Base-by-base conservation (phyloP, 2,113 vertebrate species). In the Sinocyclocheilus maitianheensis region DNA sequence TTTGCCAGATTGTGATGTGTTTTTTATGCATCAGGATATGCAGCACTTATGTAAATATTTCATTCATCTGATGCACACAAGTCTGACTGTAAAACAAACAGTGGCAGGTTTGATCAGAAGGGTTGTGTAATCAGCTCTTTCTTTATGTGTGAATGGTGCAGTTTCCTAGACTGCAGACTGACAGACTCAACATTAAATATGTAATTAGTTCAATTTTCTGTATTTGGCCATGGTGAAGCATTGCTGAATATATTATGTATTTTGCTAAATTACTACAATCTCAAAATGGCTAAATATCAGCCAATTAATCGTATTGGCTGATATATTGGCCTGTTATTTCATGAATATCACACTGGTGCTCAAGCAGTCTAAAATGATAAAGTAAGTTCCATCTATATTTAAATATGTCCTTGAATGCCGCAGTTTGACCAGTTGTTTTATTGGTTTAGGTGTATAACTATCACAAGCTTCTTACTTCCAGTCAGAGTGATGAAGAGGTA, bases 401-500 rank as follows among this genome's bases (percentile, higher is more conserved):
- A 4, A 53, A 53, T 16, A 13, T 9, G 13, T 16, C 14, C 34
- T 43, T 43, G 34, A 72, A 72, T 74, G 16, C 34, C 22, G 37
- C 18, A 74, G 8, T 43, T 40, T 74, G 3, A 40, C 71, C 30
- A 37, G 0, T 7, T 71, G 30, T 34, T 43, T 43, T 74, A 74
- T 74, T 40, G 71, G 37, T 43, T 74, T 74, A 43, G 71, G 34
- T 74, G 7, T 74, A n/a, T 40, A 11, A 74, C 37, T 22, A 40
- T 74, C 34, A 74, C 37, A 74, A 1, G 18, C 8, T 11, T 9
- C 37, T 11, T 22, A 43, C 37, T 40, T 74, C 16, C 71, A 74
- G 34, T 46, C 71, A 74, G 40, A 43, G 37, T 75, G 72, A 75
- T 75, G 37, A 2, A 75, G 72, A 75, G 10, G 71, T 74, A 74